These are phyloP conservation scores for Stegodyphus dumicola DNA, from an alignment of 1,140 invertebrate species.

Conservation along the genomic window DNA sequence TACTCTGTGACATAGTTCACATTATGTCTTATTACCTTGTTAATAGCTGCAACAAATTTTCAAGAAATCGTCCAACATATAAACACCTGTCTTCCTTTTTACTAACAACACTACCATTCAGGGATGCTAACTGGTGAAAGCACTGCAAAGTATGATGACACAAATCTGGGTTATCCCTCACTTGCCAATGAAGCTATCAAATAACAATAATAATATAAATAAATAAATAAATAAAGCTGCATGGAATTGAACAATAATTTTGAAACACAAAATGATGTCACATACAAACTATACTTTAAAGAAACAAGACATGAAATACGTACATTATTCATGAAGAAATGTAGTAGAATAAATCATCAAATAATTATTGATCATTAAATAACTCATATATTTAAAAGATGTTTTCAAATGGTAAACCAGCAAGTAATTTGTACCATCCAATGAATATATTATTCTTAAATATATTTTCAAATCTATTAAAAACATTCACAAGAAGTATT, in stretches of 20 bases:
- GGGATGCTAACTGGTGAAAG: conserved; percentile 81
- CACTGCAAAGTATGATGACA: conserved; percentile 82
- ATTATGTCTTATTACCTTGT: neutral
- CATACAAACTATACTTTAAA: too few species aligned
- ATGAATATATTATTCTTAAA: too few species aligned
- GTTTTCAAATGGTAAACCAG: too few species aligned
- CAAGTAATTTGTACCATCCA: too few species aligned
- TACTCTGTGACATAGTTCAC: too few species aligned
- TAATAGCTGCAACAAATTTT: conserved; percentile 66
- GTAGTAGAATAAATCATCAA: neutral
- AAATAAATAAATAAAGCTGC: neutral
- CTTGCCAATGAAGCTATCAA: conserved; percentile 80
- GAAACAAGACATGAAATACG: too few species aligned
- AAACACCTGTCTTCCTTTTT: conserved; percentile 69
- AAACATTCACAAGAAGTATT: too few species aligned
- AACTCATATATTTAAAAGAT: too few species aligned
- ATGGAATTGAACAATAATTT: neutral
- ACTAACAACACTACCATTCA: conserved; percentile 79
- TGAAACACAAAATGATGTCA: too few species aligned
- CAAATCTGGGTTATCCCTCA: conserved; percentile 79
- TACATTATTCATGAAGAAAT: too few species aligned
- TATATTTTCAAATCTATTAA: too few species aligned
- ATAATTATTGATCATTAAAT: too few species aligned
- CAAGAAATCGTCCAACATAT: conserved; percentile 56
- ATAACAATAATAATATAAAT: neutral